Evolutionary conservation across 92 coral and sea anemone species (phyloP).

Genomic region (Umimayanthus chanpuru): DNA sequence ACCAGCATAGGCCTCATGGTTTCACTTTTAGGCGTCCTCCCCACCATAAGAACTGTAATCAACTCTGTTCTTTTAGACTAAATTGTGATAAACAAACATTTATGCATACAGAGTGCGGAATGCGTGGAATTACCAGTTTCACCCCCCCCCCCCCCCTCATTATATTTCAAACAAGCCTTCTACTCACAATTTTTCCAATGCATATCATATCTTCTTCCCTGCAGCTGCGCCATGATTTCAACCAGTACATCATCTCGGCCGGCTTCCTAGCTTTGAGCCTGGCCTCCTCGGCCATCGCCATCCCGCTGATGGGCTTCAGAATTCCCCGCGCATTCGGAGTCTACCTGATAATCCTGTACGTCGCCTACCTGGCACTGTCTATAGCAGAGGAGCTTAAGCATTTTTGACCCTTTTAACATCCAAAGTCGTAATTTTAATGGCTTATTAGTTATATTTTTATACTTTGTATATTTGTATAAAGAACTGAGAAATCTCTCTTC

Average conservation of each 20-base stretch:
- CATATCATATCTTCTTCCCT: background rate
- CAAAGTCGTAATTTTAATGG: background rate
- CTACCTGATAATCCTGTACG: constrained; percentile 78
- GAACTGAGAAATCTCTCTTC: background rate
- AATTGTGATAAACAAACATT: no score
- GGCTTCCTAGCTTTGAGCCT: constrained; percentile 86
- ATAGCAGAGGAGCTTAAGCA: constrained; percentile 67
- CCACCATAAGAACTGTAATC: no score
- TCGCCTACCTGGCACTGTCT: constrained; percentile 68
- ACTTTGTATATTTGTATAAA: background rate
- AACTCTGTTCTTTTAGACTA: no score
- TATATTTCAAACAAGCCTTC: no score
- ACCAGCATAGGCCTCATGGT: no score
- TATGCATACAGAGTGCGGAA: no score
- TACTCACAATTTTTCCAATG: no score
- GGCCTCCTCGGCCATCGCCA: constrained; percentile 80
- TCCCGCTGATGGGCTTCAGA: constrained; percentile 89
- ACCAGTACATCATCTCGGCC: constrained; percentile 88
- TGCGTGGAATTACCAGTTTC: no score
- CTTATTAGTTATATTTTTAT: background rate
- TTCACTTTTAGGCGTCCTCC: no score
- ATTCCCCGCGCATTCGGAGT: constrained; percentile 86
- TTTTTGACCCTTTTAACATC: background rate
- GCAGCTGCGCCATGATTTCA: constrained; percentile 70
- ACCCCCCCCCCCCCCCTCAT: no score